These are phyloP conservation scores for Bibio marci DNA, from an alignment of 2,888 invertebrate species.

Conservation along the genomic window DNA sequence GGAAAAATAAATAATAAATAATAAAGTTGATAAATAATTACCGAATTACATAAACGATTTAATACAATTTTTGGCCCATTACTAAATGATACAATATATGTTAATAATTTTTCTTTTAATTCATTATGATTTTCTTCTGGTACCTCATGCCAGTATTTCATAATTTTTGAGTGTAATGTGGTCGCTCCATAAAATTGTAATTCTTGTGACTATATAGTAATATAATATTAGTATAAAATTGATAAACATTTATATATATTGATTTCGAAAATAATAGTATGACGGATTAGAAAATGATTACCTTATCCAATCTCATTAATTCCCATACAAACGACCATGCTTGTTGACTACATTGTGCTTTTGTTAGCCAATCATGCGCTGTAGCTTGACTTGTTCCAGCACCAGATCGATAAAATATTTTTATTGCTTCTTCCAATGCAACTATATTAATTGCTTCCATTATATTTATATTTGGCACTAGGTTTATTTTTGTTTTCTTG, in stretches of 20 bases:
- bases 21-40: too few species aligned
- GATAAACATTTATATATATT: background rate
- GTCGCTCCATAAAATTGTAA: conserved; percentile 90
- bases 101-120: conserved; percentile 59
- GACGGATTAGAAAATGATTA: conserved; percentile 27
- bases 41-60: conserved; percentile 74
- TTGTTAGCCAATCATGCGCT: conserved; percentile 72
- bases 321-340: conserved; percentile 93
- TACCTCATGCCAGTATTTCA: conserved; percentile 75
- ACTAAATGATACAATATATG: conserved; percentile 57
- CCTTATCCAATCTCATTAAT: conserved; percentile 64
- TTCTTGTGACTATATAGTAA: conserved; percentile 53
- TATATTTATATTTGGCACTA: background rate
- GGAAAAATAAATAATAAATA: too few species aligned
- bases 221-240: conserved; percentile 4
- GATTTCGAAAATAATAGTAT: too few species aligned
- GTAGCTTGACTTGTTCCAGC: conserved; percentile 52
- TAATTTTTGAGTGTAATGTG: conserved; percentile 73
- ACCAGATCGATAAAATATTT: conserved; percentile 25
- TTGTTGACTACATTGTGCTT: conserved; percentile 67
- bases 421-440: conserved; percentile 26
- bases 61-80: conserved; percentile 72
- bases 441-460: conserved; percentile 25
- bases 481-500: too few species aligned
- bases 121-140: conserved; percentile 62